Conservation (phyloP, 2,113 vertebrate genomes). For the Delphinus delphis region DNA sequence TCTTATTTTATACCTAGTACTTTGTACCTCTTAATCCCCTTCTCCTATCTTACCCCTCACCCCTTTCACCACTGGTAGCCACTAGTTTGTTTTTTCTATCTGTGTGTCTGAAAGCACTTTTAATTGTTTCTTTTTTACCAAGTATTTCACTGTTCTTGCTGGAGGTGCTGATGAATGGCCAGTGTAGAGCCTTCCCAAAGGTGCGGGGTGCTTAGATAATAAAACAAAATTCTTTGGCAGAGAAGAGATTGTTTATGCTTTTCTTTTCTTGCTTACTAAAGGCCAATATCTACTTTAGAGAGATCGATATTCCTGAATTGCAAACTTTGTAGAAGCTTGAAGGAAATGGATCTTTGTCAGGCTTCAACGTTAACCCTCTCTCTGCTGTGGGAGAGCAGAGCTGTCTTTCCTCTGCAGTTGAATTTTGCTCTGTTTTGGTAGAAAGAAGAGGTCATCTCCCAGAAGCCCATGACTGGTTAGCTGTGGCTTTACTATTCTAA, state of each 20-base stretch:
- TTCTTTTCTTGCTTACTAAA: slow-evolving; percentile 67
- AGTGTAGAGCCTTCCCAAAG: neutral
- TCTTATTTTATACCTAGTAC: neutral
- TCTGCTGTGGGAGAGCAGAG: neutral
- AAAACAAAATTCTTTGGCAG: slow-evolving; percentile 70
- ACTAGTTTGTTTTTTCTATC: neutral
- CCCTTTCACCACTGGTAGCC: neutral
- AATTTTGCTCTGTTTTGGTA: neutral
- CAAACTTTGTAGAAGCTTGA: slow-evolving; percentile 56
- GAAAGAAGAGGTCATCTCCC: neutral
- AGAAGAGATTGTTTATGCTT: slow-evolving; percentile 62
- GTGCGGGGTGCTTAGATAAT: neutral
- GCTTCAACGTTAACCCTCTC: slow-evolving; percentile 19
- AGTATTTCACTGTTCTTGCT: slow-evolving; percentile 18
- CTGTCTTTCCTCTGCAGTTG: neutral
- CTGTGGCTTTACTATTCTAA: neutral
- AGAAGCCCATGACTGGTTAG: neutral
- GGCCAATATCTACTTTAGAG: slow-evolving; percentile 64
- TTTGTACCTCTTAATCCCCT: neutral
- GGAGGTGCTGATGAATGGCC: neutral
- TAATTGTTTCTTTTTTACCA: neutral
- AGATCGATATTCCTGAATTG: slow-evolving; percentile 64
- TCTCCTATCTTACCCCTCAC: neutral
- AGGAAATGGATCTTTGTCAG: slow-evolving; percentile 34
- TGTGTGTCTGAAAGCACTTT: neutral